Base-by-base conservation (phyloP, 1,140 invertebrate species). In the Leptonema lineaticorne region DNA sequence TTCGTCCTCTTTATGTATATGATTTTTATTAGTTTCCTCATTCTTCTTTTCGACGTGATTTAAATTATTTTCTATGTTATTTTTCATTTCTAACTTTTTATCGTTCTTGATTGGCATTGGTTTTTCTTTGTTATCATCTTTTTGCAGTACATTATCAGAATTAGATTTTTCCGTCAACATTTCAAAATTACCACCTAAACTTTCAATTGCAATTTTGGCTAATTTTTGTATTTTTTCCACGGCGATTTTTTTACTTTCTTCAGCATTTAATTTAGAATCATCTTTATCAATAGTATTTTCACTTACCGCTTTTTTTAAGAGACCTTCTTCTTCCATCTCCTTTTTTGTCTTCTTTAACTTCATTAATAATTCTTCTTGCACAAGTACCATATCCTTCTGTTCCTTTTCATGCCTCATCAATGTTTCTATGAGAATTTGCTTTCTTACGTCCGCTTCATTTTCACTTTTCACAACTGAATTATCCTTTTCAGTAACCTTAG, bases 331-430 rank as follows among this genome's bases (percentile, higher is more conserved):
- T 41, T 82, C 73, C n/a, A 84, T 73, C 69, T 85, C 82, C 70
- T 82, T 75, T 65, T 85, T 81, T 0, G 82, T 79, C 63, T 85
- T 80, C 24, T 83, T 80, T 33, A 86, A 78, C 73, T 86, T 81
- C 65, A 85, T 75, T 28, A 86, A 73, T 71, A 86, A 83, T 73
- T 85, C 78, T 67, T 84, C 84, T 65, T 85, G 83, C 72, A 87
- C 84, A 63, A 85, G 79, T 16, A 87, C 79, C 64, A 86, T 76
- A 74, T 86, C 77, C 63, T 83, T 80, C 65, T 85, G 83, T 74
- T 86, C 84, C 72, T 83, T 76, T 22, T 83, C 82, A 50, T 86
- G 82, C 69, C 84, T 82, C 74, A 86, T 85, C 20, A 87, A 78
- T 30, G 83, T 85, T 73, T 85, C 82, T 56, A 81, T 81, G 0